Conservation (phyloP, 2,888 invertebrate genomes). For the Nudaria mundana region DNA sequence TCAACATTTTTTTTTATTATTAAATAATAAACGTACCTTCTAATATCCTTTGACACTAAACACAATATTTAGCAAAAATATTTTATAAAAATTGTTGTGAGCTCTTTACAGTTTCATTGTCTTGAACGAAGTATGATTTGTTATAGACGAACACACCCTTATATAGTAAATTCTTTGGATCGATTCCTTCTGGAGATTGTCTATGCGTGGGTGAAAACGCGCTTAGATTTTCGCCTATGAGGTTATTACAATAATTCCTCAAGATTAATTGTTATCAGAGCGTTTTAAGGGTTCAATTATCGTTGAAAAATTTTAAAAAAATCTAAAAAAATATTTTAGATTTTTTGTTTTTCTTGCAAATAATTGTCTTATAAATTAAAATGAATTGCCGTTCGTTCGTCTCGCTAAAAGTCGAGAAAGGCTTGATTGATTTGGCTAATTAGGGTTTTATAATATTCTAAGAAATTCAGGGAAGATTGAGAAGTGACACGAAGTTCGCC, state of each 20-base stretch:
- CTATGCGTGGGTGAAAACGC: background rate
- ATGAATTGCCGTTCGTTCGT: too few relatives aligned
- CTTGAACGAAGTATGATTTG: constrained; percentile 15
- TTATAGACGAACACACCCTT: constrained; percentile 12
- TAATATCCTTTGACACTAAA: constrained; percentile 15
- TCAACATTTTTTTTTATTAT: background rate
- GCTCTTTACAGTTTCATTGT: constrained; percentile 16
- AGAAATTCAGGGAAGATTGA: too few relatives aligned
- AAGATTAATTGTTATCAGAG: too few relatives aligned
- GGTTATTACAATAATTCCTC: too few relatives aligned
- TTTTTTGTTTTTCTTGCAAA: background rate
- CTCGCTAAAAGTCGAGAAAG: too few relatives aligned
- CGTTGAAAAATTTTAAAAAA: background rate
- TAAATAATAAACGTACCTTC: constrained; percentile 6
- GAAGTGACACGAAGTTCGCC: too few relatives aligned
- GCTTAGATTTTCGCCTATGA: constrained; percentile 5
- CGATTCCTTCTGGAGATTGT: constrained; percentile 10
- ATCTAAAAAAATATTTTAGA: background rate
- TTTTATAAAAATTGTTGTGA: constrained; percentile 23
- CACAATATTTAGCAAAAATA: constrained; percentile 20
- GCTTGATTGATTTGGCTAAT: too few relatives aligned
- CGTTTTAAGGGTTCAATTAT: too few relatives aligned
- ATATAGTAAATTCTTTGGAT: constrained; percentile 14
- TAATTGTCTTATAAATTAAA: too few relatives aligned
- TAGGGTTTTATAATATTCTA: too few relatives aligned